phyloP scores from a whole-genome alignment of 2,113 vertebrate species.

The Larimichthys crocea region DNA sequence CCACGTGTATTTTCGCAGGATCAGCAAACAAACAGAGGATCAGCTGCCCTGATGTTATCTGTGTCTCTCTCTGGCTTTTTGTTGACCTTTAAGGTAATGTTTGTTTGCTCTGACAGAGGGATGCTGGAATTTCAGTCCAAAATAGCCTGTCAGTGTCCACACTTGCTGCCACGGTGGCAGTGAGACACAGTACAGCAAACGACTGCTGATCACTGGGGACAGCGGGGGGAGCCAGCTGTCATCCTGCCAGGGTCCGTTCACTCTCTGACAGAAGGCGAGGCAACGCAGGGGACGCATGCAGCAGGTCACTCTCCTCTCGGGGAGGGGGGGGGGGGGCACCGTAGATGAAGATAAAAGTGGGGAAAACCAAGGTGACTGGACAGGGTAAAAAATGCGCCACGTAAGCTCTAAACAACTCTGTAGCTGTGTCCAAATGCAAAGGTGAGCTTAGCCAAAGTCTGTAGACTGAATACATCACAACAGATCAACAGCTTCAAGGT shows the following conservation, averaged over 20 bases:
- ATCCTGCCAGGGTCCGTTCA: conserved; percentile 62
- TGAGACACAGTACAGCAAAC: conserved; percentile 74
- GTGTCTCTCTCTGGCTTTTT: conserved; percentile 38
- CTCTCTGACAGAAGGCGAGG: conserved; percentile 59
- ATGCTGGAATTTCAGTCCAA: conserved; percentile 69
- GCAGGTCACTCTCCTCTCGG: conserved; percentile 33
- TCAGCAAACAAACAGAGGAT: conserved; percentile 40
- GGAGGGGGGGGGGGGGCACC: conserved; percentile 16
- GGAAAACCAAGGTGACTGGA: conserved; percentile 50
- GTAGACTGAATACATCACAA: not conserved
- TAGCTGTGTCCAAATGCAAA: not conserved
- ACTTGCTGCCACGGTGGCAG: conserved; percentile 51
- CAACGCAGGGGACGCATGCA: conserved; percentile 51
- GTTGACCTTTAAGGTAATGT: conserved; percentile 70
- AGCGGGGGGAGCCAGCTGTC: conserved; percentile 69
- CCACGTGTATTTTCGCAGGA: conserved; percentile 3
- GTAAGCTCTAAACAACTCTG: conserved; percentile 18
- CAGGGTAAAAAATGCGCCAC: not conserved
- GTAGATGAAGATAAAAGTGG: conserved; percentile 47
- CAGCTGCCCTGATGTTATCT: conserved; percentile 28
- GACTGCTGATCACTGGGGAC: conserved; percentile 72
- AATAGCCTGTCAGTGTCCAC: conserved; percentile 74
- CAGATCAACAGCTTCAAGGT: conserved; percentile 28
- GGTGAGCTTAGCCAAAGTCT: not conserved
- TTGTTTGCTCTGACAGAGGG: conserved; percentile 69